These are phyloP conservation scores for Lasioglossum pauxillum DNA, from an alignment of 2,888 invertebrate species.

Conservation along the genomic window DNA sequence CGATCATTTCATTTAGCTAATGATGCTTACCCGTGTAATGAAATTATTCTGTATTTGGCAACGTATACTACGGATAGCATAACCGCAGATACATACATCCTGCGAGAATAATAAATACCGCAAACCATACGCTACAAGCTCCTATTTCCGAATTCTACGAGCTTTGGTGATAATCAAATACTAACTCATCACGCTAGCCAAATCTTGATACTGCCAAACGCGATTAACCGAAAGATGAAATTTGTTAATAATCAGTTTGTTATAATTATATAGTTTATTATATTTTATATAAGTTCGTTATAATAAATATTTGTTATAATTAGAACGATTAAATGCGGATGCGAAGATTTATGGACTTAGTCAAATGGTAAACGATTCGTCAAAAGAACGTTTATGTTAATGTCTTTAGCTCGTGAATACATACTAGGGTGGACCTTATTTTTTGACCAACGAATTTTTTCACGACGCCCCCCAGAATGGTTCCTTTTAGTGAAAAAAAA, in stretches of 20 bases:
- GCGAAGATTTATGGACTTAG: too few species aligned
- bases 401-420: neutral
- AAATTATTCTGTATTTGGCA: neutral
- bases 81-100: neutral
- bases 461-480: too few species aligned
- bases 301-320: too few species aligned
- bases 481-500: too few species aligned
- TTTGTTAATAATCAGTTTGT: too few species aligned
- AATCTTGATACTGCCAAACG: conserved; percentile 10
- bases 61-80: neutral
- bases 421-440: too few species aligned
- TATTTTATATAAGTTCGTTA: too few species aligned
- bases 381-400: neutral
- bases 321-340: neutral
- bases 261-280: too few species aligned
- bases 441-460: too few species aligned
- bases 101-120: conserved; percentile 12
- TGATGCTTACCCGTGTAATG: conserved; percentile 4
- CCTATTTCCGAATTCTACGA: conserved; percentile 13
- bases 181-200: neutral
- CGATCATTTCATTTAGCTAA: conserved; percentile 22
- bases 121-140: conserved; percentile 7
- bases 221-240: conserved; percentile 14
- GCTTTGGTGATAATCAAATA: conserved; percentile 25
- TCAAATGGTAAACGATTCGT: too few species aligned